A percentile compares a stretch with the other conserved stretches of the same genome.
phyloP scores from a whole-genome alignment of 2,888 invertebrate species.

The Anticlea derivata region DNA sequence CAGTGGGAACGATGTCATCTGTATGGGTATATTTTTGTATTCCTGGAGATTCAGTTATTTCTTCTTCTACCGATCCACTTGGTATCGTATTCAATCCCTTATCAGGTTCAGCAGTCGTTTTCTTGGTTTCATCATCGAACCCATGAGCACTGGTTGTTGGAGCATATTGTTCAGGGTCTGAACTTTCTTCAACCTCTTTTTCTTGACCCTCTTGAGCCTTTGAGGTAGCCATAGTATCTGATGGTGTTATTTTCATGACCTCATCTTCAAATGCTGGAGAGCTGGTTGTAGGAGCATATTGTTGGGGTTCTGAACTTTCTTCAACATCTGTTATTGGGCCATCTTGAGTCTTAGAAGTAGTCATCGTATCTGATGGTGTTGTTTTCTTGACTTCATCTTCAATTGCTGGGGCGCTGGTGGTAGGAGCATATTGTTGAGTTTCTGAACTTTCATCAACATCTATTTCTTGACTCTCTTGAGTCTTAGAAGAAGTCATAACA shows the following conservation, averaged over 20 bases:
- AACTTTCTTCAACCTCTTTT: neutral
- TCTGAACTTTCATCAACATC: constrained; percentile 8
- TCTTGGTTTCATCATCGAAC: constrained; percentile 35
- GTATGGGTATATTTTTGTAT: constrained; percentile 33
- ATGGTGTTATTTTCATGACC: constrained; percentile 25
- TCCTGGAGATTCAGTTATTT: constrained; percentile 36
- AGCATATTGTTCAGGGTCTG: neutral
- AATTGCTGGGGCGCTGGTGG: constrained; percentile 11
- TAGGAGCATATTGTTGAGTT: constrained; percentile 8
- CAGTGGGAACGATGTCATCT: constrained; percentile 36
- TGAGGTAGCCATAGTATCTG: constrained; percentile 23
- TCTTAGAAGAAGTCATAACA: neutral
- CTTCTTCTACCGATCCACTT: constrained; percentile 47
- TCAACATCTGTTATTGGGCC: neutral
- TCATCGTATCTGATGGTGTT: neutral
- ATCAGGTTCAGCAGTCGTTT: constrained; percentile 49
- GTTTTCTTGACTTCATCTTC: constrained; percentile 10
- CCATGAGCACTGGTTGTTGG: constrained; percentile 7
- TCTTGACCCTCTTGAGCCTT: constrained; percentile 8
- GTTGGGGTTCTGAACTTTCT: constrained; percentile 6
- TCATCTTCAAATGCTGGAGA: constrained; percentile 27
- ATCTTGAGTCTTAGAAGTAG: neutral
- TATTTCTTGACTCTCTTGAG: neutral
- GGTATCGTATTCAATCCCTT: constrained; percentile 61
- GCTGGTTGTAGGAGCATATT: constrained; percentile 14